Evolutionary conservation across 2,797 vertebrate genomes (phyloP), one percentile per base, ranked within the genome.

Genomic region (Muraenolepis orangiensis): DNA sequence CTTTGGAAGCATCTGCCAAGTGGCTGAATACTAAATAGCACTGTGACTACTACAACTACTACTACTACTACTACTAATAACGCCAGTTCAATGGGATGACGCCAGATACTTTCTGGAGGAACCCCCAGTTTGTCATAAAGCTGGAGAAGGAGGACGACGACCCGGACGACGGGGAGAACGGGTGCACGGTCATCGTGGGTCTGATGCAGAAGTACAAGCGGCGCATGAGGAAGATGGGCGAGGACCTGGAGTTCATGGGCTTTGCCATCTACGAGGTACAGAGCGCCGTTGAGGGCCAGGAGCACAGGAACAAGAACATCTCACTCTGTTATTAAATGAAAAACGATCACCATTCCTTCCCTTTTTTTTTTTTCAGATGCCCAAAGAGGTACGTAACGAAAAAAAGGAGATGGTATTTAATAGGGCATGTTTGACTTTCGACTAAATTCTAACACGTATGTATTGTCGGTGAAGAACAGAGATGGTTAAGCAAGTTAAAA

Each of bases 101-200:
- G n/a, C 18, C 72, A 92, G 91, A 85, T 6, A 67, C 84, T 6
- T 92, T 93, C 83, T 90, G 90, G 85, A 87, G 74, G 71, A 93
- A 93, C 77, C 92, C 91, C 72, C 91, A 93, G 87, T 93, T 91
- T 80, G 76, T 89, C 72, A 89, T 93, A 1, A 91, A 90, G 76
- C 85, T 93, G 84, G 85, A 90, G 0, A 86, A 93, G 2, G 81
- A 75, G 74, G 90, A 93, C 3, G 91, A 93, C 12, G 90, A 92
- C 72, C 84, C 85, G 4, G 38, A 87, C 26, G 90, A 91, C 3
- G 87, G 73, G 1, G 84, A 91, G 36, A 87, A 85, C 2, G 80
- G 86, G 29, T 93, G 92, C 87, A 92, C 87, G 16, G 26, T 92
- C 72, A 85, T 92, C 10, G 86, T 93, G 70, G 90, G 90, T 13